Base-by-base conservation (phyloP, 2,888 invertebrate species). In the Steromphala cineraria region DNA sequence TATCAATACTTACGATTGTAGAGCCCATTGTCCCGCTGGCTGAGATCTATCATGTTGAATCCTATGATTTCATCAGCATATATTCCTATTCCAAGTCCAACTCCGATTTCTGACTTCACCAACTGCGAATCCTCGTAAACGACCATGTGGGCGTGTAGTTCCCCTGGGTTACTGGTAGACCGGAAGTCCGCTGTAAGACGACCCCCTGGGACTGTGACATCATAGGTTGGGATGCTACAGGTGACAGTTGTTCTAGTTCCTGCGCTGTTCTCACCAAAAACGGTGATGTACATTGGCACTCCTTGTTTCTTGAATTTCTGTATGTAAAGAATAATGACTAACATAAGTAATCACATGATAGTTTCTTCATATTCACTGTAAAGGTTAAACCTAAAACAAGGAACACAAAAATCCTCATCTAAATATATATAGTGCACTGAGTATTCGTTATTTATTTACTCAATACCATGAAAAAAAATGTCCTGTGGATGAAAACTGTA, bases 181-280 rank as follows among this genome's bases (percentile, higher is more conserved):
- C 28, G 53, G 67, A 88, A 90, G 1, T 82, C 88, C 7, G 83
- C 83, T 8, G 80, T 78, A 2, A 89, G 76, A 8, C 89, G 81
- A 8, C 88, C 90, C 0, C 82, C 81, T 0, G 90, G 90, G 31
- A 84, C 67, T 17, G 89, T 89, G 28, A 84, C 81, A 75, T 90
- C 90, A 78, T 87, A 90, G 0, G 87, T 89, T 0, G 84, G 81
- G 8, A 90, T 82, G 28, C 74, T 52, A 80, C 90, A 90, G 1
- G 84, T 82, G 10, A 87, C 89, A 7, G 78, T 81, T 2, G 85
- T 71, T n/a, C 82, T 76, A 13, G 75, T 84, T 8, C 88, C 88
- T 0, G 83, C 88, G 80, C 86, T 88, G 79, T 90, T 90, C 46
- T 84, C 83, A 10, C 85, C 90, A 53, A 62, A 78, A 2, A 90